Base-by-base conservation (phyloP, 2,888 invertebrate species). In the Pedicia rivosa region DNA sequence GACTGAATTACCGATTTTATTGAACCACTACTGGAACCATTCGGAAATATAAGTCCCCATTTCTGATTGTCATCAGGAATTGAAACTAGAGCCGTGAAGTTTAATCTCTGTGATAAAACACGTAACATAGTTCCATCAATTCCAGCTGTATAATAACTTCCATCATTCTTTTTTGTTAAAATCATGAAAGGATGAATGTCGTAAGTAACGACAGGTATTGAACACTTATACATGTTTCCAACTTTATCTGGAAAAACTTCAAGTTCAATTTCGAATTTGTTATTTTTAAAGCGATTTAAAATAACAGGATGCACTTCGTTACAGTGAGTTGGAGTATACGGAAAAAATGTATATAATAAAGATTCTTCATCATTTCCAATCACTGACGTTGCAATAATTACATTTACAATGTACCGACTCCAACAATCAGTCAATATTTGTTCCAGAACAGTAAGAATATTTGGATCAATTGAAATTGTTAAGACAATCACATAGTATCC, bases 61-160 rank as follows among this genome's bases (percentile, higher is more conserved):
- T 24, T 15, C 16, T 44, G 40, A 28, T 42, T 30, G 6, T 16
- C 2, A 9, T 25, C 13, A 10, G 47, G 41, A 6, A 46, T 40
- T 10, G 46, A 43, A 10, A 44, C 15, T 1, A 40, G 10, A 1
- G 56, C 44, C 2, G 45, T 47, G 27, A 57, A 55, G n/a, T 48
- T 44, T 10, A 57, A 28, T 0, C 42, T 32, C 5, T 30, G 37
- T 4, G 55, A 45, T 25, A 56, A 33, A 6, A 42, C 1, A 19
- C 47, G 49, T 3, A 58, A 40, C 5, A 56, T 36, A 4, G 48
- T 47, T 0, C 54, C 56, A 22, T 58, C 58, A 19, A 56, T 43
- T 2, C 58, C 57, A 1, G 31, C 37, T 1, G 55, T 40, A 0
- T 48, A 49, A 7, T 24, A 1, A 3, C 13, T 14, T 4, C n/a